Evolutionary conservation across 2,888 invertebrate species (phyloP).

Genomic region (Ellobium chinense): DNA sequence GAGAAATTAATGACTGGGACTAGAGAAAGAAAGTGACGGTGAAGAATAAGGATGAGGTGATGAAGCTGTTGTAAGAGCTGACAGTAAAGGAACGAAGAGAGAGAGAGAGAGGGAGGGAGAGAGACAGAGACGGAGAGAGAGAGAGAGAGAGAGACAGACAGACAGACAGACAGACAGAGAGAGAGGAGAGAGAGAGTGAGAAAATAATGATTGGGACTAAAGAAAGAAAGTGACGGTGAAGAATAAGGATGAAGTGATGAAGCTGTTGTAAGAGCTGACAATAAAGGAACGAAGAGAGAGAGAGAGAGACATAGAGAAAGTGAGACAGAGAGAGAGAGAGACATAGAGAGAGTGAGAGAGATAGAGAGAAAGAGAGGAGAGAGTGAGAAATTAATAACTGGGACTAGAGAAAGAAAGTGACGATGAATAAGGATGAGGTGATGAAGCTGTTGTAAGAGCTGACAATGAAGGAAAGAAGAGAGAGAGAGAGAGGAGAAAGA

Average conservation of each 20-base stretch:
- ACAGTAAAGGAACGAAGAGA: too few species aligned
- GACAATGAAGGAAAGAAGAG: too few species aligned
- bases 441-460: too few species aligned
- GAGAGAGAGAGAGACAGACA: conserved; percentile 6
- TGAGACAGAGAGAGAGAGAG: not conserved
- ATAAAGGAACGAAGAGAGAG: too few species aligned
- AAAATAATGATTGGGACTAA: not conserved
- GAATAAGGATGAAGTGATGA: too few species aligned
- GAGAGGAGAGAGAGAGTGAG: conserved; percentile 3
- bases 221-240: too few species aligned
- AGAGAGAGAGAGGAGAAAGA: too few species aligned
- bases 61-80: too few species aligned
- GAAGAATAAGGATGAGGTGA: not conserved
- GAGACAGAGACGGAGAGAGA: not conserved
- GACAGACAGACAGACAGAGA: not conserved
- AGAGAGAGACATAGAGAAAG: not conserved
- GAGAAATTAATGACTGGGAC: too few species aligned
- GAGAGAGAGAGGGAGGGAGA: not conserved
- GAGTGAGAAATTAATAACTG: conserved; percentile 16
- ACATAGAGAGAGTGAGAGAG: conserved; percentile 13
- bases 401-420: conserved; percentile 9
- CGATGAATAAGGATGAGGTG: not conserved
- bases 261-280: too few species aligned
- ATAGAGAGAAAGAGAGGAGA: conserved; percentile 31
- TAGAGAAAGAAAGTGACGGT: conserved; percentile 2